Evolutionary conservation across 2,888 invertebrate genomes (phyloP), one percentile per base, ranked within the genome.

Genomic region (Pyrochroa serraticornis): DNA sequence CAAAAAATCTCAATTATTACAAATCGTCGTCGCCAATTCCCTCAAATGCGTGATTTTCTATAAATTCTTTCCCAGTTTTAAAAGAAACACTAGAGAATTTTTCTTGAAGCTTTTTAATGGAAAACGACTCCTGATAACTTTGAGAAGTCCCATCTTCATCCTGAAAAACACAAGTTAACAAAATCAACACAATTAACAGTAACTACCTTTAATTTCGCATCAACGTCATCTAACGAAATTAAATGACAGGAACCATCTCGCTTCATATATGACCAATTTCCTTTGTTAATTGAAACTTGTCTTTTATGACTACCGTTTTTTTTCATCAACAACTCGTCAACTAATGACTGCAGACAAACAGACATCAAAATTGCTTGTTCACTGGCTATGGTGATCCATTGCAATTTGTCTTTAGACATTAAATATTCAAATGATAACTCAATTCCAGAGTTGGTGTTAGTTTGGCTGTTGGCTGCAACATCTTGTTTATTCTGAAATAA

Each of bases 361-460:
- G 97, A 97, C 85, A 99, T 94, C 61, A 98, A 85, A 76, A 97
- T 96, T 0, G 97, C 94, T 80, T 94, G 92, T 64, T 93, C 90
- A 67, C 95, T 96, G 50, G 87, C 85, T 67, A 98, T 86, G 13
- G 94, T 95, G 62, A 98, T 90, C 97, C 97, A 97, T 74, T 94
- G 90, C 58, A 98, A 83, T 64, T 91, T 90, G 76, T 97, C 94
- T 80, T 91, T 93, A 30, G 91, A 89, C 82, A 97, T 87, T 56
- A 97, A 85, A 83, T 97, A 97, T 80, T 97, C 97, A 79, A 97
- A 97, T 0, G 96, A 93, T 50, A 97, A 80, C 79, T 97, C 96
- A 66, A 93, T 82, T 74, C 83, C 83, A 64, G 83, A 82, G 51
- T 64, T 72, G n/a, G 63, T 66, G 48, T 66, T 70, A 30, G 57